Base-by-base conservation (phyloP, 53 echinoderm and acorn worm genomes). In the Paelopatides confundens region DNA sequence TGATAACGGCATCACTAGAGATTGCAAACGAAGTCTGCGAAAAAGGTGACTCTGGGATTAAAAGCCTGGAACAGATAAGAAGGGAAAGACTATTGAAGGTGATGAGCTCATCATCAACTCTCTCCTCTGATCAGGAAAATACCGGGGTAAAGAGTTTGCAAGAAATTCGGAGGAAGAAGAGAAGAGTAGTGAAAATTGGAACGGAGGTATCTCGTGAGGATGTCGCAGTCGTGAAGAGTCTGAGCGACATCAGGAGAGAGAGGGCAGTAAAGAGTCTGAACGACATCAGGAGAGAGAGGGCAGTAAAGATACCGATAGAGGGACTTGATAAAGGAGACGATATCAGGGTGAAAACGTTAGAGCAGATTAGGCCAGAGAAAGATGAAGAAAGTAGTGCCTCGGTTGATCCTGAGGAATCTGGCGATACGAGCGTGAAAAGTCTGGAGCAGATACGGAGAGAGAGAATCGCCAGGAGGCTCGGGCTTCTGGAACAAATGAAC, bases 381-480 rank as follows among this genome's bases (percentile, higher is more conserved):
- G 31, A 47, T 31, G 58, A 23, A 11, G 43, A 52, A 26, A 52
- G 58, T 30, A 17, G 39, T 43, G 69, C 28, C 64, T 43, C 51
- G 68, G 68, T 30, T 11, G 4, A 27, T 21, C 11, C 2, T 15
- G 18, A 1, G 32, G 6, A 18, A 4, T 46, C 30, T 47, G 52
- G 51, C 15, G 32, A 29, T 28, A 0, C 77, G 15, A 46, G 79
- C 29, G 79, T 93, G 38, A 94, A 94, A 49, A 88, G 46, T 31
- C 69, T 94, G 6, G 94, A 77, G 17, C 91, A 94, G 46, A 88
- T 94, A 2, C 88, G 77, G 50, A 62, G 50, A 27, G 94, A 88
- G 63, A 77, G 83, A 63, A 43, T 91, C 26, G 52, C 66, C 35
- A 85, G 85, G 52, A 63, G 88, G 68, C 52, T 89, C 8, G 93